These are phyloP conservation scores for Ischnura elegans DNA, from an alignment of 2,888 invertebrate species.

Conservation along the genomic window DNA sequence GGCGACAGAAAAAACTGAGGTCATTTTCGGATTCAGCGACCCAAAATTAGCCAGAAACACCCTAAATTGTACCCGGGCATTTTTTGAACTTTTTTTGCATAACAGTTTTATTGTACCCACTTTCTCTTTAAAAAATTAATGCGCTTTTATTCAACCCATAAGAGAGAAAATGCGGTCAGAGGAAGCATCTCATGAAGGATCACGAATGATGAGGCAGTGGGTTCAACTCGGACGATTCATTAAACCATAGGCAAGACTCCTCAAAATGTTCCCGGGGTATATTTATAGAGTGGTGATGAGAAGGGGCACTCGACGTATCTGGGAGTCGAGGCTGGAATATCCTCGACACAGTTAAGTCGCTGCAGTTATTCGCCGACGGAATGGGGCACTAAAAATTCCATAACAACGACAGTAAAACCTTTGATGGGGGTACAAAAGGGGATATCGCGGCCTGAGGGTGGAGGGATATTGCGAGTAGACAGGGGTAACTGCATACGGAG, in stretches of 20 bases:
- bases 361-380: conserved; percentile 58
- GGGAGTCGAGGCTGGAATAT: not conserved
- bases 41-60: too few species aligned
- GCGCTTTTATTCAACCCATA: not conserved
- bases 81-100: too few species aligned
- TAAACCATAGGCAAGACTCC: not conserved
- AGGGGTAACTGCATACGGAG: not conserved
- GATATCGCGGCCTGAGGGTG: conserved; percentile 38
- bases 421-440: conserved; percentile 59
- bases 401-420: conserved; percentile 64
- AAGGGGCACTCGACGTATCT: conserved; percentile 69
- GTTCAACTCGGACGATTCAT: conserved; percentile 73
- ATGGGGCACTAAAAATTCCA: conserved; percentile 64
- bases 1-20: too few species aligned
- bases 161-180: not conserved
- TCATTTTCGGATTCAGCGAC: too few species aligned
- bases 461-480: too few species aligned
- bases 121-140: not conserved
- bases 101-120: not conserved
- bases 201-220: conserved; percentile 71
- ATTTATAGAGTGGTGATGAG: conserved; percentile 71
- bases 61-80: too few species aligned
- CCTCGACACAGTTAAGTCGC: conserved; percentile 46
- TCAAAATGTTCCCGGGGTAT: conserved; percentile 75
- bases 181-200: not conserved